Conservation (phyloP, 2,797 vertebrate species). For the Platalea minor region DNA sequence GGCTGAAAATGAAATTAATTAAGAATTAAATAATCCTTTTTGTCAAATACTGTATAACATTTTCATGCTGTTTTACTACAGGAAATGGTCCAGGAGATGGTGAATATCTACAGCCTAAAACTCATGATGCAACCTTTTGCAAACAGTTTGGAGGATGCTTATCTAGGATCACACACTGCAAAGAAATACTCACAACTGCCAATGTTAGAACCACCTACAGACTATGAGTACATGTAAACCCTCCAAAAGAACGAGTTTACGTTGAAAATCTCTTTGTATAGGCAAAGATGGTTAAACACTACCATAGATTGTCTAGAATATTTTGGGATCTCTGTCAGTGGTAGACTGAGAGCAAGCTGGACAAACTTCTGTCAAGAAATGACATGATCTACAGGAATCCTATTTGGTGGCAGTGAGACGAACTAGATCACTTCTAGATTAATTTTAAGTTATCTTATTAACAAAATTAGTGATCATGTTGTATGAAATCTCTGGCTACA, state of each 20-base stretch:
- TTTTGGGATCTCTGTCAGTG: not conserved
- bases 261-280: not conserved
- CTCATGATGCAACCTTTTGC: not conserved
- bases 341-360: not conserved
- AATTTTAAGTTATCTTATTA: not conserved
- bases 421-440: not conserved
- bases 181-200: not conserved
- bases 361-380: not conserved
- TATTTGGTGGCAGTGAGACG: not conserved
- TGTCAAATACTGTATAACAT: not conserved
- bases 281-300: not conserved
- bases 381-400: not conserved
- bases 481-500: not conserved
- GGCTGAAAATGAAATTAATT: not conserved
- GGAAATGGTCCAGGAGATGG: not conserved
- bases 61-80: not conserved
- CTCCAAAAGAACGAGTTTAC: not conserved
- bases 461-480: not conserved
- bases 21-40: not conserved
- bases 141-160: not conserved
- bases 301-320: not conserved
- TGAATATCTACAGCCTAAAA: not conserved
- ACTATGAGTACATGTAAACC: not conserved
- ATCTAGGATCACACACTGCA: not conserved
- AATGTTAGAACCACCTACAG: not conserved